Percentiles rank a stretch among this genome's conserved stretches.
Evolutionary conservation across 2,113 vertebrate species (phyloP).

Genomic region (Puffinus mauretanicus): DNA sequence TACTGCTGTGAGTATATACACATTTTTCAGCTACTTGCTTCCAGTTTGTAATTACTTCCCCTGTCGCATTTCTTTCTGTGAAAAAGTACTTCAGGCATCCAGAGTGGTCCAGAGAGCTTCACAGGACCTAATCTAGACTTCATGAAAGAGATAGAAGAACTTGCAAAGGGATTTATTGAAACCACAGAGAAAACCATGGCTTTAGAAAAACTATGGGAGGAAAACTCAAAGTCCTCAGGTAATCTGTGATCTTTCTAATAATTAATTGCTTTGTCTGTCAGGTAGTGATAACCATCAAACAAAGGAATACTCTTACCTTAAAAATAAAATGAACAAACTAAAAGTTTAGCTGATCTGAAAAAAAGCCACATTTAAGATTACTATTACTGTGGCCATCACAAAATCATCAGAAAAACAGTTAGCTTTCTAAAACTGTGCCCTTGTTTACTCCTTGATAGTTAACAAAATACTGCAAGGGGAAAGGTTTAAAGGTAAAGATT

Average conservation of each 20-base stretch:
- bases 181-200: conserved; percentile 47
- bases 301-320: not conserved
- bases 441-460: not conserved
- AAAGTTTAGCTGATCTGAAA: not conserved
- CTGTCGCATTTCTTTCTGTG: not conserved
- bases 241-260: not conserved
- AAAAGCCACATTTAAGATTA: not conserved
- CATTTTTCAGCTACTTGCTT: not conserved
- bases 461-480: not conserved
- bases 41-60: not conserved
- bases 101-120: not conserved
- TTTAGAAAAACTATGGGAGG: conserved; percentile 60
- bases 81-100: not conserved
- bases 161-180: conserved; percentile 55
- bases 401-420: not conserved
- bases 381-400: not conserved
- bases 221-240: conserved; percentile 47
- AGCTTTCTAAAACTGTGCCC: not conserved
- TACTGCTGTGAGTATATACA: not conserved
- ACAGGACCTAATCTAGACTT: conserved; percentile 15
- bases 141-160: conserved; percentile 62
- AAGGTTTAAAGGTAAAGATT: not conserved
- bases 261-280: not conserved
- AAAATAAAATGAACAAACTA: not conserved
- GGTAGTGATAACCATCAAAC: not conserved